Conservation (phyloP, 2,797 vertebrate genomes). For the Aythya fuligula region DNA sequence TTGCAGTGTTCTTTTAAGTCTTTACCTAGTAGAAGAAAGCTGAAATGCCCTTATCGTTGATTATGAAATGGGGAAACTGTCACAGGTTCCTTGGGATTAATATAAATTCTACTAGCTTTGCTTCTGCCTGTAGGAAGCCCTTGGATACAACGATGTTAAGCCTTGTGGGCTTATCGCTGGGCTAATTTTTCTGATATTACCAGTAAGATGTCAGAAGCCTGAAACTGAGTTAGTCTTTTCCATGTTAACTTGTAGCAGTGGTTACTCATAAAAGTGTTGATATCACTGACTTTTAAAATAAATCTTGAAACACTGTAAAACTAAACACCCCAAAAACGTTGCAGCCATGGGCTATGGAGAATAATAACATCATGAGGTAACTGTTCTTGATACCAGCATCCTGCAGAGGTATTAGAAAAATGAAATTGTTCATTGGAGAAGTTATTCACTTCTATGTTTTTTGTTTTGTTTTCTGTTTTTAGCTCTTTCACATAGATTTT, state of each 20-base stretch:
- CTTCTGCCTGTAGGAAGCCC: neutral
- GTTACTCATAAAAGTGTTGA: accelerated
- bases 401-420: neutral
- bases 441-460: neutral
- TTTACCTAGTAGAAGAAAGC: neutral
- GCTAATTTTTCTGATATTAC: neutral
- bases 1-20: neutral
- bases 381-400: neutral
- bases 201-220: neutral
- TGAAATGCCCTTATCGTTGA: neutral
- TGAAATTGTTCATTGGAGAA: neutral
- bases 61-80: neutral
- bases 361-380: neutral
- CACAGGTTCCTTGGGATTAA: neutral
- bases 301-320: neutral
- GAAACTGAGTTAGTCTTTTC: neutral
- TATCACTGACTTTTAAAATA: neutral
- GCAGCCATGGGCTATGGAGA: neutral
- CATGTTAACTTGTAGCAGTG: neutral
- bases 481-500: conserved; percentile 99
- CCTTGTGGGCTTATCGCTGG: neutral
- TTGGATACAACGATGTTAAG: neutral
- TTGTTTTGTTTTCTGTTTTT: conserved; percentile 7
- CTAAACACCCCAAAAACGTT: neutral
- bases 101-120: neutral